Evolutionary conservation across 2,797 vertebrate genomes (phyloP).

Genomic region (Salarias fasciatus): DNA sequence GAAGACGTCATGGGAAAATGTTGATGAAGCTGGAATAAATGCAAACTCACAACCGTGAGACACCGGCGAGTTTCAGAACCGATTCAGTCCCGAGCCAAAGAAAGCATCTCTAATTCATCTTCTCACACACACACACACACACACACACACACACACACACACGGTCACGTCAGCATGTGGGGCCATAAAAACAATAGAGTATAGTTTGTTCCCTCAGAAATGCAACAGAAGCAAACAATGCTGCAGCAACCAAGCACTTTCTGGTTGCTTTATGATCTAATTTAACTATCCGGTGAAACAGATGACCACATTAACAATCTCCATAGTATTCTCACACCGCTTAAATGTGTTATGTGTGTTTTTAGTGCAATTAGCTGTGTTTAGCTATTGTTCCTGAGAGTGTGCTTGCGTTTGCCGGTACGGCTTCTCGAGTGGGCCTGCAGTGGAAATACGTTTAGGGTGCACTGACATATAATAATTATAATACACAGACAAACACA

Average conservation of each 20-base stretch:
- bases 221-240: slow-evolving; percentile 73
- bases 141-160: too few species aligned
- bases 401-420: slow-evolving; percentile 55
- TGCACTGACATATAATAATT: slow-evolving; percentile 54
- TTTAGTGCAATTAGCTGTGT: slow-evolving; percentile 60
- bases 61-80: too few species aligned
- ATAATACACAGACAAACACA: slow-evolving; percentile 46
- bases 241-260: slow-evolving; percentile 71
- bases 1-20: too few species aligned
- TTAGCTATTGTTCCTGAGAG: slow-evolving; percentile 63
- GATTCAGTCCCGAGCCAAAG: too few species aligned
- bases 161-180: slow-evolving; percentile 55
- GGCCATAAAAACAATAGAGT: slow-evolving; percentile 63
- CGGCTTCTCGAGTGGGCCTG: slow-evolving; percentile 47
- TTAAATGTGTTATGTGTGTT: slow-evolving; percentile 56
- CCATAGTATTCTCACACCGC: slow-evolving; percentile 54
- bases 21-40: too few species aligned
- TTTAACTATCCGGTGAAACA: slow-evolving; percentile 77
- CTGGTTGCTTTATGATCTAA: slow-evolving; percentile 75
- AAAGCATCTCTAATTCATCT: too few species aligned
- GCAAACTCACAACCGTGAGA: too few species aligned
- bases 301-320: slow-evolving; percentile 76
- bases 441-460: slow-evolving; percentile 47
- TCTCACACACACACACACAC: too few species aligned
- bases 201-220: slow-evolving; percentile 63